Base-by-base conservation (phyloP, 2,888 invertebrate species). In the Mythimna albipuncta region DNA sequence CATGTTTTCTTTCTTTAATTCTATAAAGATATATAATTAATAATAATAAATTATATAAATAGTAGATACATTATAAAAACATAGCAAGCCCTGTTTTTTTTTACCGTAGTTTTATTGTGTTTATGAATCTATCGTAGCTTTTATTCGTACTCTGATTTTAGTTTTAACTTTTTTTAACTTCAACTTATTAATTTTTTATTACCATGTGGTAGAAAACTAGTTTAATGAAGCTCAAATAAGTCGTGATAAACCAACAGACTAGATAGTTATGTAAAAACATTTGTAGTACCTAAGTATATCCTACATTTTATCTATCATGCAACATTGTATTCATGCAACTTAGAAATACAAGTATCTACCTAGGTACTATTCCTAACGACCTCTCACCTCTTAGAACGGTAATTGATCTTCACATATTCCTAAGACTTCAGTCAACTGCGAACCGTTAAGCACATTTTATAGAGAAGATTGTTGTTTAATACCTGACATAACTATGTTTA, bases 311-410 rank as follows among this genome's bases (percentile, higher is more conserved):
- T 35, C 6, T 70, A 64, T 35, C 6, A 35, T 54, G 54, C 75
- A 64, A 68, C 80, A 70, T 54, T 70, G 70, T 79, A 7, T 61
- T 2, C 13, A 47, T 57, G 64, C 57, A 67, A 74, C 63, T 32
- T 44, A 67, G 69, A 54, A 64, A 64, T 47, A 32, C 11, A n/a
- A 19, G 11, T 35, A 32, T 3, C 32, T 32, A 44, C 11, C 41
- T 44, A 44, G 44, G 44, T 44, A 66, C 4, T 16, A 44, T 21
- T 54, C n/a, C 16, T 50, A 41, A 73, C 35, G 19, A 65, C 41
- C 63, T 74, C 52, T 67, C 10, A 69, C 35, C 74, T 65, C 19
- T 3, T 21, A 21, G 35, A 52, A 10, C 38, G 19, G 35, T 59
- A 26, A 64, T 19, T 9, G 16, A 69, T 74, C 54, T 69, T 58